Conservation (phyloP, 2,113 vertebrate genomes). For the Rynchops niger region DNA sequence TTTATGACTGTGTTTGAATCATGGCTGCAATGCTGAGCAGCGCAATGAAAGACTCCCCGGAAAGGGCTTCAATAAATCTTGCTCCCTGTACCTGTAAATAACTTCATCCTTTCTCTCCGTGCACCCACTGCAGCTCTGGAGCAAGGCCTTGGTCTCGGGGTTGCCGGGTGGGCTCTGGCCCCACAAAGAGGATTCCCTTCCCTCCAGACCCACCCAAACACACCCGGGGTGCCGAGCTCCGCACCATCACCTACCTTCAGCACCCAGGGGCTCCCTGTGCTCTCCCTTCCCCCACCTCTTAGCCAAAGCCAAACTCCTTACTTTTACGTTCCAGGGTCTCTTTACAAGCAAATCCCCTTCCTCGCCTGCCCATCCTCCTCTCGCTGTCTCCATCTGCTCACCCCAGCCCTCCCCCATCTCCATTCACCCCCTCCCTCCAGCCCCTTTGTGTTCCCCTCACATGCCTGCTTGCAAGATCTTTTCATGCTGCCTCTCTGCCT, state of each 20-base stretch:
- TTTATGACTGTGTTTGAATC: neutral
- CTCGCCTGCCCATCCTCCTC: neutral
- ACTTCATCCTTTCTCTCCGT: neutral
- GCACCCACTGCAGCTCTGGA: neutral
- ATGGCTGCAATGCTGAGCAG: neutral
- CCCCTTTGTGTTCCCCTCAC: neutral
- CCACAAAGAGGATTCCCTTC: neutral
- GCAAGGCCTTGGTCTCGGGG: neutral
- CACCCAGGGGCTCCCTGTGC: neutral
- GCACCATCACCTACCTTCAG: neutral
- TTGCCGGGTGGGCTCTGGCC: neutral
- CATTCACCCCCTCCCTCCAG: neutral
- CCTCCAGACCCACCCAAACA: neutral
- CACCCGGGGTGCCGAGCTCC: neutral
- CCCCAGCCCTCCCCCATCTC: neutral
- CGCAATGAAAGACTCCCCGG: neutral
- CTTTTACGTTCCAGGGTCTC: neutral
- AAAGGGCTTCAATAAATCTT: neutral
- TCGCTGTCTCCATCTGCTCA: neutral
- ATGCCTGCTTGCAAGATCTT: constrained; percentile 9
- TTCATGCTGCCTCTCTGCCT: neutral
- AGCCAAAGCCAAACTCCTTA: neutral
- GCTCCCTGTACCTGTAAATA: neutral
- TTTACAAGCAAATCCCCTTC: neutral
- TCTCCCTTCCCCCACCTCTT: neutral